Evolutionary conservation across 2,113 vertebrate genomes (phyloP).

Genomic region (Phalacrocorax brasilianus): DNA sequence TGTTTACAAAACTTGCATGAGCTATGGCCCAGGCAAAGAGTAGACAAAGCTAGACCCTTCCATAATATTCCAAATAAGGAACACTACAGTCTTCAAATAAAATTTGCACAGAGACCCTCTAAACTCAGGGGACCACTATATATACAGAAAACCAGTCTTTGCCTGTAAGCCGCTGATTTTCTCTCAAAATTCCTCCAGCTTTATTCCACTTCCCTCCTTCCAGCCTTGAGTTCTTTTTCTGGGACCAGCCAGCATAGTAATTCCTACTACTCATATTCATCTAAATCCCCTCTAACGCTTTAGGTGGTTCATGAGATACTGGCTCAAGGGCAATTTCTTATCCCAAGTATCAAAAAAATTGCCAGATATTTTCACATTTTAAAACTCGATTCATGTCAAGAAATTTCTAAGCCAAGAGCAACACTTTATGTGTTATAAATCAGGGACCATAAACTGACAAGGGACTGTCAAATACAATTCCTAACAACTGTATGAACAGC

Average conservation of each 20-base stretch:
- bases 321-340: not conserved
- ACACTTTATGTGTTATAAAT: not conserved
- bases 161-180: not conserved
- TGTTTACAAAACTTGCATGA: not conserved
- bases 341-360: not conserved
- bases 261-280: not conserved
- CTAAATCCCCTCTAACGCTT: not conserved
- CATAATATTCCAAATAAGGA: not conserved
- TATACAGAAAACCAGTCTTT: not conserved
- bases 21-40: not conserved
- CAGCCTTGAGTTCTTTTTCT: not conserved
- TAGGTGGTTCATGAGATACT: not conserved
- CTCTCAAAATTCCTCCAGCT: not conserved
- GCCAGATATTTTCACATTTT: not conserved
- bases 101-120: not conserved
- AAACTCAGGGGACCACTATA: not conserved
- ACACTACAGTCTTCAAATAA: not conserved
- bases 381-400: not conserved
- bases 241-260: not conserved
- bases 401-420: not conserved
- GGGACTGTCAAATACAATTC: not conserved
- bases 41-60: not conserved
- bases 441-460: not conserved
- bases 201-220: not conserved
- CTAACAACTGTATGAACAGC: conserved; percentile 6